These are phyloP conservation scores for Tanypteryx hageni DNA, from an alignment of 2,888 invertebrate genomes.

Conservation along the genomic window DNA sequence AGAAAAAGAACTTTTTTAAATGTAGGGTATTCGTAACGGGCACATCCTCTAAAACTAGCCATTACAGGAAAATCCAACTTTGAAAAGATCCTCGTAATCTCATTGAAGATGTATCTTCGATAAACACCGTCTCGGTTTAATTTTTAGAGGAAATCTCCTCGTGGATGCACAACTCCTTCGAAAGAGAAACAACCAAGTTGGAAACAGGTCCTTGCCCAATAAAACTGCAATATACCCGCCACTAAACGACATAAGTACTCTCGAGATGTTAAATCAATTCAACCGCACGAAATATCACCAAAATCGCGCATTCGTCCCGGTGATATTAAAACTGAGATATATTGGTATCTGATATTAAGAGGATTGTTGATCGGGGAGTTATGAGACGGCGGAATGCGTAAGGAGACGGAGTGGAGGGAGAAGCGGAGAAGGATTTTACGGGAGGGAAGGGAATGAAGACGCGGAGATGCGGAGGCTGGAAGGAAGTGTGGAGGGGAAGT, in stretches of 20 bases:
- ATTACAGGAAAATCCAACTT: too few species aligned
- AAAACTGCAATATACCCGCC: background rate
- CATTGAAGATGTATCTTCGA: too few species aligned
- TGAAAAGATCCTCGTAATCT: too few species aligned
- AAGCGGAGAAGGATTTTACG: background rate
- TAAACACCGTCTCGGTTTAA: too few species aligned
- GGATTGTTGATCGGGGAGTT: background rate
- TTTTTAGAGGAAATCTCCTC: too few species aligned
- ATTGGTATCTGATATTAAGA: background rate
- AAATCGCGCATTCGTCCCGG: background rate
- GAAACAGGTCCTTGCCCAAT: background rate
- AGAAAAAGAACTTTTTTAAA: too few species aligned
- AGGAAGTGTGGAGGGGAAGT: background rate
- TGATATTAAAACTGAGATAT: conserved; percentile 9
- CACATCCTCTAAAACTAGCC: too few species aligned
- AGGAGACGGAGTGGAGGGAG: background rate
- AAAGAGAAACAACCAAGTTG: background rate
- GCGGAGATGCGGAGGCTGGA: background rate
- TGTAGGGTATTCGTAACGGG: too few species aligned
- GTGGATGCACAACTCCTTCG: too few species aligned
- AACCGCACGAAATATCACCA: background rate
- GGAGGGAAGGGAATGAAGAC: background rate
- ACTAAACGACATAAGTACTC: background rate
- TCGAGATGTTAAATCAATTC: background rate
- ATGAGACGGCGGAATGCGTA: background rate